Percentiles rank a stretch among this genome's conserved stretches.
phyloP scores from a whole-genome alignment of 1,140 invertebrate species.

The Lamellibrachia luymesi region DNA sequence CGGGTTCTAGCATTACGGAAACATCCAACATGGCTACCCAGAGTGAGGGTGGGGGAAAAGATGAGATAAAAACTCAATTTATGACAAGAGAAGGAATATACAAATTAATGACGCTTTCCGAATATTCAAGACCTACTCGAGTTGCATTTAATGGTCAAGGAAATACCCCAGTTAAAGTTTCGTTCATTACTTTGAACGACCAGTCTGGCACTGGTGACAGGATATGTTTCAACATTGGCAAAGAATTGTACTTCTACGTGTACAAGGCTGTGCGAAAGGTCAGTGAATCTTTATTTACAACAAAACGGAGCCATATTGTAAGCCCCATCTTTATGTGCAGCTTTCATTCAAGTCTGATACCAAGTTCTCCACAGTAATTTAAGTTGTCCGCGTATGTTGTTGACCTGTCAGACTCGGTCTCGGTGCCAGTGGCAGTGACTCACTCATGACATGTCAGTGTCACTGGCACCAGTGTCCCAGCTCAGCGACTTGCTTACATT shows the following conservation, averaged over 20 bases:
- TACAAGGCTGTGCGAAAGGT: slow-evolving; percentile 95
- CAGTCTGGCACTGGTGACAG: slow-evolving; percentile 63
- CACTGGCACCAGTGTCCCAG: too few species aligned
- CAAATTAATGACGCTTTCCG: slow-evolving; percentile 86
- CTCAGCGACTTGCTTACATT: too few species aligned
- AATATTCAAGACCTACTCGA: slow-evolving; percentile 90
- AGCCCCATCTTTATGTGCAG: background rate
- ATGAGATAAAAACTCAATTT: slow-evolving; percentile 95
- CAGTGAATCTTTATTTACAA: slow-evolving; percentile 27
- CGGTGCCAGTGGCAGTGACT: background rate
- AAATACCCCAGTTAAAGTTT: slow-evolving; percentile 82
- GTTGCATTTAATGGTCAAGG: slow-evolving; percentile 65
- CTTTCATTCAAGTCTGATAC: background rate
- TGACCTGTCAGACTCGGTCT: background rate
- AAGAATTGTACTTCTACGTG: slow-evolving; percentile 94
- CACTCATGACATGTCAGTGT: background rate
- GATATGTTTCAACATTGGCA: slow-evolving; percentile 96
- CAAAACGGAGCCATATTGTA: background rate
- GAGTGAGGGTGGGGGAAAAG: slow-evolving; percentile 49
- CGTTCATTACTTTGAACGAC: slow-evolving; percentile 81
- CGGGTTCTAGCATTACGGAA: slow-evolving; percentile 11
- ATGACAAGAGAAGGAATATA: slow-evolving; percentile 91
- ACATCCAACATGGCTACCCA: slow-evolving; percentile 16
- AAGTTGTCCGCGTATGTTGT: background rate
- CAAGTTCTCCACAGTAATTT: background rate